Base-by-base conservation (phyloP, 2,113 vertebrate genomes). In the Boleophthalmus pectinirostris region DNA sequence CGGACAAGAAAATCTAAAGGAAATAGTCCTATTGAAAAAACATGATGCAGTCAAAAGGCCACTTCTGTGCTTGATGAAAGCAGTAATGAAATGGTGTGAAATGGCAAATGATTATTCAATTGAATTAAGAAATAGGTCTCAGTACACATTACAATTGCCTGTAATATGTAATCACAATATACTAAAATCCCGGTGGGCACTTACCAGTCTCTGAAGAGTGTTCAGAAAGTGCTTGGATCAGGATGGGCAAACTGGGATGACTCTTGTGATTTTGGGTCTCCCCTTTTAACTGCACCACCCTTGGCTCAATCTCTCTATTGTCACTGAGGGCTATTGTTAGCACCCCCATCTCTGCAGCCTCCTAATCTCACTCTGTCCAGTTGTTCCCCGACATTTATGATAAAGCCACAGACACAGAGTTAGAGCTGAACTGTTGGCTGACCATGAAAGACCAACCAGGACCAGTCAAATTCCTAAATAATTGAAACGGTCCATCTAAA, bases 321-420 rank as follows among this genome's bases (percentile, higher is more conserved):
- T 83, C 74, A 88, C 77, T 91, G 90, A 85, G 85, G 74, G 86
- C 79, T 93, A 93, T 91, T 89, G 85, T 90, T 93, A 93, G 90
- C 68, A 67, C 68, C 20, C 68, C 76, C 68, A 73, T 89, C 78
- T 80, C 72, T 80, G 77, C 77, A 24, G 46, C 69, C 66, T 35
- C 5, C 66, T 77, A 77, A 78, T 84, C 73, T 67, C 35, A 8
- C 71, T 79, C 38, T 74, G 25, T 68, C 68, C 60, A 81, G 85
- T 79, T 80, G 78, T 86, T 77, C 74, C 51, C 35, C 16, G 68
- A 74, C 74, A 81, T 78, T 77, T 49, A 64, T 68, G 49, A 56
- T 68, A 67, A 85, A 74, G 20, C 61, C 49, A 16, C 57, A 21
- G 6, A 3, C 58, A 69, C 68, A 46, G 15, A 68, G 33, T 51